Conservation (phyloP, 2,797 vertebrate genomes). For the Pseudochirops cupreus region DNA sequence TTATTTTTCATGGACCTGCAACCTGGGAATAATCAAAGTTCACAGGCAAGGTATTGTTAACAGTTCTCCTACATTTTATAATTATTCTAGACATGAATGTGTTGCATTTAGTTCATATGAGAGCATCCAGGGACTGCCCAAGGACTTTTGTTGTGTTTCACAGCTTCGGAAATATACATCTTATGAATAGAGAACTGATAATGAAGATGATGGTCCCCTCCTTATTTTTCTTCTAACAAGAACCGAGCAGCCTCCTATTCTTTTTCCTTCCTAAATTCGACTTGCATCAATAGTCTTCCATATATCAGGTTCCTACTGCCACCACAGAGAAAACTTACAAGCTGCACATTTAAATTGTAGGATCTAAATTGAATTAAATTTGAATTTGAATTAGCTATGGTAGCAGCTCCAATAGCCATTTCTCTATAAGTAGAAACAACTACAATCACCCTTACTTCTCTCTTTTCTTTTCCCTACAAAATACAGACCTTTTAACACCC, state of each 20-base stretch:
- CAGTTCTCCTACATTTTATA: background rate
- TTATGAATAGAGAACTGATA: background rate
- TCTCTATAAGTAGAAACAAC: background rate
- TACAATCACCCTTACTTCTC: background rate
- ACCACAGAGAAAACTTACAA: background rate
- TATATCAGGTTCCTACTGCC: background rate
- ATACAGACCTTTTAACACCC: background rate
- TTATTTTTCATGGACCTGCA: too few relatives aligned
- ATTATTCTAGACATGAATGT: background rate
- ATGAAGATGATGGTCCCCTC: fast-evolving
- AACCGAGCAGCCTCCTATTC: background rate
- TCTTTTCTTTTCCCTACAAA: background rate
- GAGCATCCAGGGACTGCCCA: background rate
- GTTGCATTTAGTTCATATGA: fast-evolving
- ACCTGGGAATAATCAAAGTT: background rate
- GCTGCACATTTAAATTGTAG: background rate
- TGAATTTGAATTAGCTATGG: background rate
- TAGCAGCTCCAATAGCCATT: background rate
- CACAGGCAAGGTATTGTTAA: background rate
- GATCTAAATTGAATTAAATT: background rate
- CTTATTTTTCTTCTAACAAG: background rate
- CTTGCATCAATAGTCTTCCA: background rate
- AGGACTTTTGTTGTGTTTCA: background rate
- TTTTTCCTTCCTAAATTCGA: background rate
- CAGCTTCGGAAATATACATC: background rate